Conservation (phyloP, 2,888 invertebrate genomes). For the Chrysotoxum bicinctum region DNA sequence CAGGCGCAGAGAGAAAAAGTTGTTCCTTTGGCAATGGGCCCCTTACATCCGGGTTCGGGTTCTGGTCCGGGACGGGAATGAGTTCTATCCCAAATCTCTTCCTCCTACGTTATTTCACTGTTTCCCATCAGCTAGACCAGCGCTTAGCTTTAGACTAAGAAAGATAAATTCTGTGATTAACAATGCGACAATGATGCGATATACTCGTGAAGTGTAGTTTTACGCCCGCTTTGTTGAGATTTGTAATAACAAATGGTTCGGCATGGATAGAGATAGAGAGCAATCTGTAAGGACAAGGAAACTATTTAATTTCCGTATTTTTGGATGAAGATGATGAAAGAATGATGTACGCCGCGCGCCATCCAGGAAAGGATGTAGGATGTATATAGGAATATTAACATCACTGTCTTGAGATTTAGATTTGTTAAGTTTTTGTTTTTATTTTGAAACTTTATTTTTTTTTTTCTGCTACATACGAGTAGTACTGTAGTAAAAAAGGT, state of each 20-base stretch:
- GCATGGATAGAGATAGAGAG: constrained; percentile 38
- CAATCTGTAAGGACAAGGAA: constrained; percentile 68
- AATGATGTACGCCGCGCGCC: constrained; percentile 22
- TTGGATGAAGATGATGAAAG: constrained; percentile 35
- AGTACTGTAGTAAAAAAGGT: no score
- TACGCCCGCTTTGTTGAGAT: constrained; percentile 54
- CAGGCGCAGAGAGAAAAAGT: constrained; percentile 44
- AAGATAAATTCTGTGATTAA: constrained; percentile 69
- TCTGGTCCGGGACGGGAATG: not conserved
- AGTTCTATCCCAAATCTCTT: not conserved
- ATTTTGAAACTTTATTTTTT: not conserved
- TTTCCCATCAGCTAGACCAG: not conserved
- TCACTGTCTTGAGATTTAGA: constrained; percentile 17
- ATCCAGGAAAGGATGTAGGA: constrained; percentile 43
- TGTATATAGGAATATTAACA: not conserved
- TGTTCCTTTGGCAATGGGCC: constrained; percentile 52
- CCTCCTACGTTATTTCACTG: not conserved
- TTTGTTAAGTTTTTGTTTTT: not conserved
- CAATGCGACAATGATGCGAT: constrained; percentile 72
- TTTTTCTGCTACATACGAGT: not conserved
- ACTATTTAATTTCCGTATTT: constrained; percentile 71
- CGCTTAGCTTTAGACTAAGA: constrained; percentile 41
- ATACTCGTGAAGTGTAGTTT: constrained; percentile 36
- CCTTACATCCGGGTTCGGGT: constrained; percentile 53
- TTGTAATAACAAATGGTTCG: constrained; percentile 66